phyloP scores from a whole-genome alignment of 2,797 vertebrate species.

The Steatocranus sp. region DNA sequence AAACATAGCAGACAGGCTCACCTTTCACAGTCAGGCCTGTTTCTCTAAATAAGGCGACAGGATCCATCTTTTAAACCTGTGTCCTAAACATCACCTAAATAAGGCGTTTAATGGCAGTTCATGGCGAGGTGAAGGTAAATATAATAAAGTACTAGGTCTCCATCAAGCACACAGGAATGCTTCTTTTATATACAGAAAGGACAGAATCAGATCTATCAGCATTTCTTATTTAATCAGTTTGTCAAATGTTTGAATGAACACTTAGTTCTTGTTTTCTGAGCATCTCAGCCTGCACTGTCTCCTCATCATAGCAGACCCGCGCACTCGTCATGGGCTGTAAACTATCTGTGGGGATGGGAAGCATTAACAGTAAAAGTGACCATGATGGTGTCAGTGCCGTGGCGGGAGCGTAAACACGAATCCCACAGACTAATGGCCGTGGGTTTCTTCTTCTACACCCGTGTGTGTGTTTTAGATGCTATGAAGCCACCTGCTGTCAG shows the following conservation, averaged over 20 bases:
- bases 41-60: neutral
- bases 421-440: neutral
- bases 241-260: neutral
- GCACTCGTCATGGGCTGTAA: neutral
- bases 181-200: neutral
- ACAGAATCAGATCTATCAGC: neutral
- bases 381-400: neutral
- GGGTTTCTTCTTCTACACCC: neutral
- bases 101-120: neutral
- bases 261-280: neutral
- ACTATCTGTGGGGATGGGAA: neutral
- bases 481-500: neutral
- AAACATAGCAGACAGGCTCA: neutral
- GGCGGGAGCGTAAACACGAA: neutral
- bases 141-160: neutral
- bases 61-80: neutral
- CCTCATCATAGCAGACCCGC: neutral
- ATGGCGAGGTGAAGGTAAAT: neutral
- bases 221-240: neutral
- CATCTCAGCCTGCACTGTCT: neutral
- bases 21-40: neutral
- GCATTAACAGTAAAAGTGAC: neutral
- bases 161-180: neutral
- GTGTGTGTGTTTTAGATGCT: rapidly evolving
- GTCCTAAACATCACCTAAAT: neutral